Conservation (phyloP, 2,113 vertebrate genomes). For the Microtus oregoni region DNA sequence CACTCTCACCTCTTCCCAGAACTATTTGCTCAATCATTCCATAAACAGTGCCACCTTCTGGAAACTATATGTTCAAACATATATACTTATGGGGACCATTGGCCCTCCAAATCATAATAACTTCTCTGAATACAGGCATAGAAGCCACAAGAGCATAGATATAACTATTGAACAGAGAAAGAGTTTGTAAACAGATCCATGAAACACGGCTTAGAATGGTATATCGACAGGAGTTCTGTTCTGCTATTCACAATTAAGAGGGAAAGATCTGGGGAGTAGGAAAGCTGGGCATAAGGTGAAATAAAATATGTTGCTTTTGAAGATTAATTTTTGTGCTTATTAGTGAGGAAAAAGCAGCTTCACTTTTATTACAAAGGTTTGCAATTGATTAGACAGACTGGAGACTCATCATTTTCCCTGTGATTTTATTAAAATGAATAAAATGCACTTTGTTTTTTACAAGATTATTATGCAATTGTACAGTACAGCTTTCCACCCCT, state of each 20-base stretch:
- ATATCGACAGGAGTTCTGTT: not conserved
- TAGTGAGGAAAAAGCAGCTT: slow-evolving; percentile 52
- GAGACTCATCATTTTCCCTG: slow-evolving; percentile 69
- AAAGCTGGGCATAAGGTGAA: slow-evolving; percentile 36
- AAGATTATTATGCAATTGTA: slow-evolving; percentile 69
- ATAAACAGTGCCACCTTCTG: not conserved
- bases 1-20: not conserved
- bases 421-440: slow-evolving; percentile 75
- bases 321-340: slow-evolving; percentile 65
- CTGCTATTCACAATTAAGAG: not conserved
- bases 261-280: not conserved
- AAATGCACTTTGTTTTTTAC: slow-evolving; percentile 68
- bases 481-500: slow-evolving; percentile 24
- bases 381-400: slow-evolving; percentile 70
- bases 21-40: not conserved
- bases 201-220: not conserved
- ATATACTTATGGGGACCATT: not conserved
- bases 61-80: not conserved
- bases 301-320: slow-evolving; percentile 66
- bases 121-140: not conserved
- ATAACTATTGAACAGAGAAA: slow-evolving; percentile 1
- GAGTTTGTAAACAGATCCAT: not conserved
- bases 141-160: not conserved
- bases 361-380: slow-evolving; percentile 53
- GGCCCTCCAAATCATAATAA: not conserved